Evolutionary conservation across 2,888 invertebrate genomes (phyloP), one percentile per base, ranked within the genome.

Genomic region (Drosophila atripex): DNA sequence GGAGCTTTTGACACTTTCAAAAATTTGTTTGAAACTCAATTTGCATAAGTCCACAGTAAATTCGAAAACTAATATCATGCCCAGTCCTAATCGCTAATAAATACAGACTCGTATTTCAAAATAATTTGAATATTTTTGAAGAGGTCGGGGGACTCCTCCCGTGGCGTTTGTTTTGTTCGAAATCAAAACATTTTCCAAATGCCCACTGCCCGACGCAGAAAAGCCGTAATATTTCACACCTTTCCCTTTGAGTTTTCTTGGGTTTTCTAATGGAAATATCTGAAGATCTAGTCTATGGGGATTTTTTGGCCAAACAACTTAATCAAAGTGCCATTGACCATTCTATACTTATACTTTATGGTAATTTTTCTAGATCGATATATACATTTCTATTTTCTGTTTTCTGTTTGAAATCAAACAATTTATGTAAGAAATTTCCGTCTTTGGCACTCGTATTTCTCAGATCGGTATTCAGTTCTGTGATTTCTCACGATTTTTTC

Each of bases 31-130:
- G 73, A 71, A 75, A 68, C 58, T 53, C 66, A 71, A 85, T 84
- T 84, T 87, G 79, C 84, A 84, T 84, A 87, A 85, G 87, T 85
- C 87, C 86, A 82, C 79, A 87, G 87, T 84, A 87, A 87, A 84
- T 84, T 87, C 66, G 68, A 73, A 78, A 84, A 77, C 78, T 45
- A 55, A 45, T 45, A 41, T 30, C 16, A 25, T 39, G 11, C 38
- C 21, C 25, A 25, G 49, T 39, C 77, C 85, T 85, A 85, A 84
- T 84, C 84, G 83, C 70, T 87, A 85, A 79, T 79, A 83, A 82
- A 87, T 86, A 78, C 66, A 70, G 76, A 60, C 73, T 84, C 86
- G 79, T 84, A 84, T 84, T 87, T 85, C 79, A 85, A 79, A 86
- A 86, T 72, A 64, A 87, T 84, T 84, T 84, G 35, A 84, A 84